Base-by-base conservation (phyloP, 2,888 invertebrate species). In the Creontiades dilutus region DNA sequence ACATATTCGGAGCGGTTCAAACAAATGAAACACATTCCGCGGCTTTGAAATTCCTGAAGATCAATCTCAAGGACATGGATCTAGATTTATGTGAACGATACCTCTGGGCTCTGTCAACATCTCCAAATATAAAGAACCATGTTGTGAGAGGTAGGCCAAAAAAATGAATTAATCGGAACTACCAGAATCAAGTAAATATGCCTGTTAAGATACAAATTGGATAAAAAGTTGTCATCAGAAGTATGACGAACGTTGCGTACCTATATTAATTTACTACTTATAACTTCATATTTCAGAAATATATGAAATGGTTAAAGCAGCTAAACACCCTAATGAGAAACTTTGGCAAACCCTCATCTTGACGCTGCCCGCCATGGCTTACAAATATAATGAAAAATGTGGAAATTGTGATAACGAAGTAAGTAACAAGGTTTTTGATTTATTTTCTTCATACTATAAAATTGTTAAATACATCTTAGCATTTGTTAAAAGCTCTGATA, bases 1-100 rank as follows among this genome's bases (percentile, higher is more conserved):
- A 97, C 93, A 93, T 96, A 1, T 93, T 96, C 47, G 96, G 96
- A 0, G 95, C 96, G 0, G 94, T 96, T 0, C 96, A 96, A 92
- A 97, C 96, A 0, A 92, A 94, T 4, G 94, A 95, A 2, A 94
- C 96, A 0, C 96, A 97, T 92, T 94, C 94, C 91, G 96, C 96
- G 3, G 95, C 96, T 1, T 95, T 96, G 94, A 95, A 95, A 91
- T 93, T 95, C 48, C 94, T 97, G 11, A 94, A 95, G 86, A 94
- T 95, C 89, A 93, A 94, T 85, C 94, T 95, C n/a, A 94, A 94
- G 52, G 93, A 93, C 13, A 93, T 93, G 11, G 92, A 94, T 90
- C 93, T 94, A n/a, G 95, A 95, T 23, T 93, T 95, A 48, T 94
- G 95, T 0, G 97, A 97, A 92, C 94, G 96, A 90, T 97, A 97